Base-by-base conservation (phyloP, 2,797 vertebrate genomes). In the Accipiter badius region DNA sequence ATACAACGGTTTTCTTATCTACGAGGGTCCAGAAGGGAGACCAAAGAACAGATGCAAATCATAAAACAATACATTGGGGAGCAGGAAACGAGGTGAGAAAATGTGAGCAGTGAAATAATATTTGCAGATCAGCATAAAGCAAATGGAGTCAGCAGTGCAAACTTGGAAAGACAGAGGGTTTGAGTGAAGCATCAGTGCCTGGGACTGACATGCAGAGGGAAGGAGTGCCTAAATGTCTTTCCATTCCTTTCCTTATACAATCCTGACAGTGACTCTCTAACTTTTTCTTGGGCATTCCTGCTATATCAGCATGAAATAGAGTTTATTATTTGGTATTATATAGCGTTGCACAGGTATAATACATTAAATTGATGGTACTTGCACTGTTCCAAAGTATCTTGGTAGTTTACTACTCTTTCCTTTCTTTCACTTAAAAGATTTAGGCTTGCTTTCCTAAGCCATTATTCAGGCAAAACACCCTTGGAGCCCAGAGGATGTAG, bases 71-170 rank as follows among this genome's bases (percentile, higher is more conserved):
- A 67, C 59, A 35, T 2, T 46, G 47, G 67, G 85, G 82, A 65
- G 58, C 70, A 84, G 94, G 95, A 97, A 95, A 94, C 63, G 82
- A 89, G 90, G 81, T 67, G 81, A 93, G 74, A 80, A 65, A 85
- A 71, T 57, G 78, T 26, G 46, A 89, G 42, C 47, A 54, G 78
- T 84, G 92, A 81, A 96, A 94, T 89, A 94, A 82, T 47, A 78
- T 87, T 93, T 95, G 92, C 84, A 89, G 54, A 74, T 24, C 3
- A 7, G 65, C 29, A 8, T 42, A 90, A 78, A 85, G 81, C 29
- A 84, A 88, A 70, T 21, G 5, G 54, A 74, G 6, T 63, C 42
- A 90, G 80, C 47, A 59, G 70, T 65, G 39, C 20, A 95, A 84
- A 76, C 65, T 24, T 65, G 67, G 76, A 76, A 90, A 55, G 49